phyloP scores from a whole-genome alignment of 2,113 vertebrate species.

The Nycticebus coucang region DNA sequence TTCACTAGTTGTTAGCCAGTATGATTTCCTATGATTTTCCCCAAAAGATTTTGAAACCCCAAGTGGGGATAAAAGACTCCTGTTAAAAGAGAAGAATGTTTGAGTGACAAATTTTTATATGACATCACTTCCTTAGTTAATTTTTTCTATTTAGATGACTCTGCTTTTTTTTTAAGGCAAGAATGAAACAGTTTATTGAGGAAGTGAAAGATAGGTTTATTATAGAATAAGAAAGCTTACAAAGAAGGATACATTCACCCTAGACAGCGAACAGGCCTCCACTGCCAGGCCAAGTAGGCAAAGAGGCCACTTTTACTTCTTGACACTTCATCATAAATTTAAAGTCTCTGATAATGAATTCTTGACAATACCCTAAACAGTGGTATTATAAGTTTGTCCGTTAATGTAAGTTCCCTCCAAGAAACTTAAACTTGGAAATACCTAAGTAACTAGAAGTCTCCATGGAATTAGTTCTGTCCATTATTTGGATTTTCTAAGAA shows the following conservation, averaged over 20 bases:
- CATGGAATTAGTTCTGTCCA: conserved; percentile 46
- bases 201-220: too few relatives aligned
- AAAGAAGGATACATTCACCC: too few relatives aligned
- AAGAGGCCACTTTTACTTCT: neutral
- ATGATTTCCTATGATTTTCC: neutral
- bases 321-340: conserved; percentile 47
- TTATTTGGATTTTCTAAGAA: conserved; percentile 61
- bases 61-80: neutral
- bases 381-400: conserved; percentile 50
- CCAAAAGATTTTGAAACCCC: conserved; percentile 27
- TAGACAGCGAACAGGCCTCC: too few relatives aligned
- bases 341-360: conserved; percentile 37
- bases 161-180: too few relatives aligned
- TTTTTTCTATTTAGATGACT: conserved; percentile 13
- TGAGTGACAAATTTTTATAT: conserved; percentile 47
- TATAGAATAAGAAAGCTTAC: too few relatives aligned
- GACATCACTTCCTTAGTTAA: conserved; percentile 20
- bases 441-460: neutral
- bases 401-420: conserved; percentile 46
- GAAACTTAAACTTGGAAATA: conserved; percentile 38
- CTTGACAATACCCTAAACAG: conserved; percentile 5
- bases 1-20: neutral
- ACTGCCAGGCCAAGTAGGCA: too few relatives aligned
- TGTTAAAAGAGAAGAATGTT: neutral
- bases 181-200: too few relatives aligned